Base-by-base conservation (phyloP, 2,888 invertebrate species). In the Polylopha cassiicola region DNA sequence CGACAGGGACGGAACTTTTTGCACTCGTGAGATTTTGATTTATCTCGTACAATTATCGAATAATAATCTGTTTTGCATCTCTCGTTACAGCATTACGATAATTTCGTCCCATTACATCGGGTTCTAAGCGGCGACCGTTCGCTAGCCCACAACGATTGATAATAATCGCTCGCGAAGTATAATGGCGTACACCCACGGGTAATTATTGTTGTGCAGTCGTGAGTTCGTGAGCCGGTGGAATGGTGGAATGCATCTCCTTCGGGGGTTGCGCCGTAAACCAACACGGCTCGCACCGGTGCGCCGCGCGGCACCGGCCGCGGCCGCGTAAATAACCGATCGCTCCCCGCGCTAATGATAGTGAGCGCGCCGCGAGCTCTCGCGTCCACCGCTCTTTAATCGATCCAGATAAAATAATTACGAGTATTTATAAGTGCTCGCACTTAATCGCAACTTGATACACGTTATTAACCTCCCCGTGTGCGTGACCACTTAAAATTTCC, bases 151-250 rank as follows among this genome's bases (percentile, higher is more conserved):
- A 79, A 62, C 78, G 77, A 80, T 82, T 84, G 85, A 84, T 86
- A 85, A 85, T 85, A 82, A 85, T 82, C 84, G 78, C 77, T 79
- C 70, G 84, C 78, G 79, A 82, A 82, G 78, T 81, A 85, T 84
- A 85, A 85, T 86, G 76, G 82, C 81, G 84, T 82, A 86, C 86
- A 84, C 84, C 85, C 85, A 84, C 84, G 76, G 82, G 81, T 85
- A 85, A 85, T 85, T 85, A 85, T 85, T 81, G 84, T 80, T 76
- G 82, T 81, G 80, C 73, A 78, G 84, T 85, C 84, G 84, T 85
- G 84, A 84, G 84, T 77, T 85, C 85, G 85, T 85, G 85, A 77
- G 82, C 70, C 65, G 67, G 70, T 74, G 75, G 75, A 76, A 75
- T 73, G 70, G 78, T 58, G 81, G 85, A 84, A 85, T 85, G 85